A percentile compares a stretch with the other conserved stretches of the same genome.
Conservation (phyloP, 1,140 invertebrate species). For the Trichomalopsis sarcophagae region DNA sequence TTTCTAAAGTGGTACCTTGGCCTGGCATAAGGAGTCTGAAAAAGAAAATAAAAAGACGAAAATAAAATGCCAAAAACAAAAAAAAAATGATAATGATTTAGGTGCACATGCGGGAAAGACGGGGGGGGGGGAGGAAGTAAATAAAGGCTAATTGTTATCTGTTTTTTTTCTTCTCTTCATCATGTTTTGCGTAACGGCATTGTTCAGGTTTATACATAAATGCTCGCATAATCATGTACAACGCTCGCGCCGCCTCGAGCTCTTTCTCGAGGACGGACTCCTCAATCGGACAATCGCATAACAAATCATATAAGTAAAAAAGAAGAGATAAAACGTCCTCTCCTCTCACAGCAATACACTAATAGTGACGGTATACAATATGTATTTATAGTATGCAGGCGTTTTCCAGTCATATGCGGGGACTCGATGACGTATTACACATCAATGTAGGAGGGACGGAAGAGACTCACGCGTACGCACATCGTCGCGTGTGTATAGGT, state of each 20-base stretch:
- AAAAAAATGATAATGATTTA: constrained; percentile 3
- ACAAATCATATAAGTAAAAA: constrained; percentile 32
- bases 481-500: not conserved
- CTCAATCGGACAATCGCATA: not conserved
- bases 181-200: constrained; percentile 35
- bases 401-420: constrained; percentile 12
- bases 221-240: constrained; percentile 11
- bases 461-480: not conserved
- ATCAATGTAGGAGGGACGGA: constrained; percentile 29
- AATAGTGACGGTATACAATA: not conserved
- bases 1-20: constrained; percentile 36
- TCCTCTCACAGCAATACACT: not conserved
- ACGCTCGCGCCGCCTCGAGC: not conserved
- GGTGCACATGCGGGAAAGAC: not conserved
- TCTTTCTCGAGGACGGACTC: not conserved
- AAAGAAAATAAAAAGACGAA: constrained; percentile 45
- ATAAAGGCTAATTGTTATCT: not conserved
- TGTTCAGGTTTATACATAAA: constrained; percentile 21
- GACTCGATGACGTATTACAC: constrained; percentile 9
- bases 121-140: constrained; percentile 3
- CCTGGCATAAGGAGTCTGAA: constrained; percentile 44
- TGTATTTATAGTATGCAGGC: constrained; percentile 32
- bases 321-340: not conserved
- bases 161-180: not conserved
- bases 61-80: constrained; percentile 34